Evolutionary conservation across 2,113 vertebrate species (phyloP), one percentile per base, ranked within the genome.

Genomic region (Tenebrosternarchus preto): DNA sequence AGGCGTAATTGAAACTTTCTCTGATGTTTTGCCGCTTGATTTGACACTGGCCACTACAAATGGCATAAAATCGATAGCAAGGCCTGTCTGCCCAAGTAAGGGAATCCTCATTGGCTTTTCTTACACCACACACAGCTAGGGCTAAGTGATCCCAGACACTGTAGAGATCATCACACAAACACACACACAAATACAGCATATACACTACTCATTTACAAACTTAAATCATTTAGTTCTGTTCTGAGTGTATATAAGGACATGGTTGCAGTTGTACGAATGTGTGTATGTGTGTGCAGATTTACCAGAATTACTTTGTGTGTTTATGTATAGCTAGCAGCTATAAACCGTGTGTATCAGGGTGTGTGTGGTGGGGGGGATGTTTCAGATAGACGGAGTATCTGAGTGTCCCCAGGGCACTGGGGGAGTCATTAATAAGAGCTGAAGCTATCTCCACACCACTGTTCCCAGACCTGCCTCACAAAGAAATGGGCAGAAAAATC

Each of bases 51-150:
- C 90, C 93, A 93, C 94, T 92, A 90, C 92, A 92, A 93, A 93
- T 95, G 95, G 96, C 95, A 96, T 91, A 96, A 96, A 98, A 97
- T 96, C 96, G 90, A 96, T 96, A 79, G 90, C 80, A 83, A 84
- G 86, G 88, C 90, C 91, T 88, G 86, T 88, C 86, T 88, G 81
- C 77, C 90, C 63, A 83, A 92, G 93, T 93, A 89, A 88, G 83
- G 7, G 60, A 85, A 89, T 90, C 89, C 88, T 71, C 90, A 91
- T 85, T 46, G 39, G 1, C 39, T 46, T 46, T 9, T 12, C 85
- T 74, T 87, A 88, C 77, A 0, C 82, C 60, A 88, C 69, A 59
- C 89, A 93, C 91, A 90, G 87, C 85, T 63, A 53, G 92, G 95
- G 94, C 95, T 95, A 95, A 97, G 93, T 93, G 94, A 92, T 94